phyloP scores from a whole-genome alignment of 2,888 invertebrate species.

The Troides aeacus region DNA sequence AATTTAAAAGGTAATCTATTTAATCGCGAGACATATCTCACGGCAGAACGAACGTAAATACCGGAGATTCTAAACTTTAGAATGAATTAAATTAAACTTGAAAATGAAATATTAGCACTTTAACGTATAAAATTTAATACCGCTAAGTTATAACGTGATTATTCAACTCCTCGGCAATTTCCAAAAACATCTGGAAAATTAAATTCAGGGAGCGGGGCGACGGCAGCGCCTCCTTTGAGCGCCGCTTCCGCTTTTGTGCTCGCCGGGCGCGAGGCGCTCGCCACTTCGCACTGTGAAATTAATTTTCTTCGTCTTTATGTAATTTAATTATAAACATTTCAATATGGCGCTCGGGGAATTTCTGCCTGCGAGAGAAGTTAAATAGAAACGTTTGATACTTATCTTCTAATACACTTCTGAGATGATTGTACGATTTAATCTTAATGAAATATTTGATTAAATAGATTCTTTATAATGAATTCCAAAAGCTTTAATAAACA shows the following conservation, averaged over 20 bases:
- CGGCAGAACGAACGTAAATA: conserved; percentile 13
- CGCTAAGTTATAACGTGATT: conserved; percentile 79
- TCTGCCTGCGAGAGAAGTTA: conserved; percentile 75
- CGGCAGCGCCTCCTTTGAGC: conserved; percentile 67
- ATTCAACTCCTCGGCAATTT: conserved; percentile 76
- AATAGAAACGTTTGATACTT: conserved; percentile 80
- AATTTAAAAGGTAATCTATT: conserved; percentile 8
- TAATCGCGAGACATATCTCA: conserved; percentile 31
- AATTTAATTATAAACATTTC: conserved; percentile 81
- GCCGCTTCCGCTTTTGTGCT: conserved; percentile 67
- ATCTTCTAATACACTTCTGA: conserved; percentile 78
- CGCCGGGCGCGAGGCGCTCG: conserved; percentile 52
- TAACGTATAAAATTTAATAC: conserved; percentile 80
- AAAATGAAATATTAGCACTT: conserved; percentile 81
- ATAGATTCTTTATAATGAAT: conserved; percentile 33
- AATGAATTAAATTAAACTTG: conserved; percentile 81
- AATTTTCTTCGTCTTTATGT: conserved; percentile 81
- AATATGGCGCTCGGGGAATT: conserved; percentile 79
- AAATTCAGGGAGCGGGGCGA: conserved; percentile 62
- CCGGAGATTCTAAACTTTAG: conserved; percentile 63
- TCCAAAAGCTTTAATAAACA: conserved; percentile 1
- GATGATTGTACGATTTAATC: conserved; percentile 72
- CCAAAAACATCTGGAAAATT: conserved; percentile 78
- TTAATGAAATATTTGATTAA: conserved; percentile 62
- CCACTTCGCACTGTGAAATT: conserved; percentile 79